Evolutionary conservation across 2,113 vertebrate species (phyloP), one percentile per base, ranked within the genome.

Genomic region (Chionomys nivalis): DNA sequence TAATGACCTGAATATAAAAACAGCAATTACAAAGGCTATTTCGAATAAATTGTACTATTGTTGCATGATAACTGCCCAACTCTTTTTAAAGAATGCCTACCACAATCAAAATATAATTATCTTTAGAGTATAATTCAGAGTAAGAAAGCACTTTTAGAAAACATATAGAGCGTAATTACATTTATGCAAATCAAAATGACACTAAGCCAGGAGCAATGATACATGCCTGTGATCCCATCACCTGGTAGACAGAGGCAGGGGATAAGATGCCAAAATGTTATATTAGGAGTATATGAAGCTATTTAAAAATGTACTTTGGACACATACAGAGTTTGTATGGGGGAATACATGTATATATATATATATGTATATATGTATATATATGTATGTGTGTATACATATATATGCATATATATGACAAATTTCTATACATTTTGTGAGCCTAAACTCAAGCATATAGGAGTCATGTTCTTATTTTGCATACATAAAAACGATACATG

Each of bases 1-100:
- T 63, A 92, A 89, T 78, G 49, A 47, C 76, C 49, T 82, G 89
- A 83, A 88, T 91, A 82, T 49, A 94, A 76, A 82, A 70, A 77
- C 44, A 61, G 47, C 44, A 72, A 76, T 94, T 96, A 77, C 14
- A 52, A 86, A 76, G 47, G 58, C 33, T 39, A 77, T 78, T 49
- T 55, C 23, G 36, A 52, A 82, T 85, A 83, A 85, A 83, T 63
- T 72, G 36, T 89, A 14, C 68, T 70, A 17, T 52, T 70, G 21
- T 70, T 31, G 23, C 28, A 49, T 44, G 61, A 61, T 63, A 92
- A 81, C 21, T 6, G 36, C 19, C 31, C n/a, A 92, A 26, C 36
- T 68, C 4, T 91, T 93, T 66, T 65, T 42, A 92, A 89, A 73
- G 6, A 58, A 79, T 83, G 31, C 44, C 4, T 24, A 68, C 66